Conservation (phyloP, 1,140 invertebrate species). For the Pectinophora gossypiella region DNA sequence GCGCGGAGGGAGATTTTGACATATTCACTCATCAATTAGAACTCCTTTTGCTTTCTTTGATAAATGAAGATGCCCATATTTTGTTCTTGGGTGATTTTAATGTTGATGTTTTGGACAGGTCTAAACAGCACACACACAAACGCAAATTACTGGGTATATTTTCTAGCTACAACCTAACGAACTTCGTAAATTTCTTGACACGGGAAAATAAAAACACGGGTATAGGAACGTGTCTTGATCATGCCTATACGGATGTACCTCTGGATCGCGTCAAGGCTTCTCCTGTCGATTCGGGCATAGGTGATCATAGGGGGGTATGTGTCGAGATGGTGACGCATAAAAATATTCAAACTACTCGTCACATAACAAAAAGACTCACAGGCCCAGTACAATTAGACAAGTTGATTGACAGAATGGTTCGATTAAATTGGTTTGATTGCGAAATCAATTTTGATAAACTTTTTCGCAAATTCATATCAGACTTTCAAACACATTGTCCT, state of each 20-base stretch:
- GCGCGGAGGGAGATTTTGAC: not conserved
- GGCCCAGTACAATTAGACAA: not conserved
- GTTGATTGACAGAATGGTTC: not conserved
- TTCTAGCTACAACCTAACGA: not conserved
- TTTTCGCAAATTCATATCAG: not conserved
- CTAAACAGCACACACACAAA: not conserved
- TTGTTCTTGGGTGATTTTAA: not conserved
- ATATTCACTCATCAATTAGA: conserved; percentile 2
- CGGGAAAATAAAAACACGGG: not conserved
- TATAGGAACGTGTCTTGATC: not conserved
- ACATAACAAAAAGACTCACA: not conserved
- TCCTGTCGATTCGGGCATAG: not conserved
- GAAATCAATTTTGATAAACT: not conserved
- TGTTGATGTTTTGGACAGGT: not conserved
- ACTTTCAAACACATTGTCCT: not conserved
- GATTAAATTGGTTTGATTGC: not conserved
- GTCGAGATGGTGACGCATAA: not conserved
- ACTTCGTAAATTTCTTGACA: not conserved
- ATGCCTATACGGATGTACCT: not conserved
- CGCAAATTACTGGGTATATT: not conserved
- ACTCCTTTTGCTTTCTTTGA: not conserved
- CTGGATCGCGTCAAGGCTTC: not conserved
- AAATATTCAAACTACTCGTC: not conserved
- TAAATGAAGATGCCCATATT: not conserved
- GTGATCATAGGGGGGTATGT: not conserved